Evolutionary conservation across 1,140 invertebrate genomes (phyloP).

Genomic region (Eumaeus atala): DNA sequence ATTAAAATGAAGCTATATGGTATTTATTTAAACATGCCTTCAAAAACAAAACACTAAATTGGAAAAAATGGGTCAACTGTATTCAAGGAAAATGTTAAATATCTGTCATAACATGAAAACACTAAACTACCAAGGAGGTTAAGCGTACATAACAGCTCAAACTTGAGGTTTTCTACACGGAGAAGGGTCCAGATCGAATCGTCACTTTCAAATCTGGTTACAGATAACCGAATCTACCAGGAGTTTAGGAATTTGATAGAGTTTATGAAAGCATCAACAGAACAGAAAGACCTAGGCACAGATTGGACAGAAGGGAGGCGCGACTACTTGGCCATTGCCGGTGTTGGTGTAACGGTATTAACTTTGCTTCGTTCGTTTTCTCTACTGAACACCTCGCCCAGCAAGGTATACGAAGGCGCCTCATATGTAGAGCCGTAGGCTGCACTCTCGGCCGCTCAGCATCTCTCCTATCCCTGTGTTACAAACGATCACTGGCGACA

Average conservation of each 20-base stretch:
- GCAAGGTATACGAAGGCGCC: conserved; percentile 82
- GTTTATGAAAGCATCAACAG: conserved; percentile 60
- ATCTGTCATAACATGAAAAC: conserved; percentile 24
- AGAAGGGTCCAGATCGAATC: not conserved
- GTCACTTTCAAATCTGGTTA: conserved; percentile 30
- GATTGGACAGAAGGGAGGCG: conserved; percentile 69
- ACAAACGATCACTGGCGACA: conserved; percentile 59
- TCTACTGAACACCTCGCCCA: conserved; percentile 81
- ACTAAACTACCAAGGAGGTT: conserved; percentile 43
- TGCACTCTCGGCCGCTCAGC: conserved; percentile 56
- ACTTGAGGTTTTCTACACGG: conserved; percentile 20
- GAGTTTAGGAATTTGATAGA: conserved; percentile 47
- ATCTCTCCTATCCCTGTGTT: conserved; percentile 63
- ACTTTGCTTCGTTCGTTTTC: conserved; percentile 70
- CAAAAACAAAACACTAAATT: no score
- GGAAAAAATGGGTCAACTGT: no score
- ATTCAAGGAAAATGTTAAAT: no score
- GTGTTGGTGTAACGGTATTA: conserved; percentile 68
- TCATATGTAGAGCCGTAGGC: conserved; percentile 73
- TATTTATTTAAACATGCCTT: conserved; percentile 11
- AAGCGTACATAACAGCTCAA: conserved; percentile 31
- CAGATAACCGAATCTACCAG: conserved; percentile 52
- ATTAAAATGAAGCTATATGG: conserved; percentile 8
- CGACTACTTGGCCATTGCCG: conserved; percentile 69
- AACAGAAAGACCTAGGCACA: conserved; percentile 71